These are phyloP conservation scores for Pantelozetes paolii DNA, from an alignment of 2,888 invertebrate genomes.

Conservation along the genomic window DNA sequence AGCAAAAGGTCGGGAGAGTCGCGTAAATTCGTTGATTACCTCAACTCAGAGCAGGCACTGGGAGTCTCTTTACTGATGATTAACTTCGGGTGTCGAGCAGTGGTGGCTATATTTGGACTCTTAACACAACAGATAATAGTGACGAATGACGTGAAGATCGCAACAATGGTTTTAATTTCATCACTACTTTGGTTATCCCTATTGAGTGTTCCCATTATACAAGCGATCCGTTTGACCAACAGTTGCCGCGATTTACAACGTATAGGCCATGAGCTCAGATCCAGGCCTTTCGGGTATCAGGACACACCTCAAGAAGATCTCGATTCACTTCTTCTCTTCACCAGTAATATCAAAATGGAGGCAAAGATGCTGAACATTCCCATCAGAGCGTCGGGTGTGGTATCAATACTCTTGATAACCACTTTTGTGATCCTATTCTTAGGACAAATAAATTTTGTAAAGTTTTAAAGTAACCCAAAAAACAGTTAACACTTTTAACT, in stretches of 20 bases:
- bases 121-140: slow-evolving; percentile 24
- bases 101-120: slow-evolving; percentile 26
- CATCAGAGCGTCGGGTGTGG: slow-evolving; percentile 61
- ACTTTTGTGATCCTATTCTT: slow-evolving; percentile 35
- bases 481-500: background rate
- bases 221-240: slow-evolving; percentile 70
- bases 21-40: slow-evolving; percentile 68
- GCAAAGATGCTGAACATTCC: slow-evolving; percentile 71
- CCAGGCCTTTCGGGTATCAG: slow-evolving; percentile 73
- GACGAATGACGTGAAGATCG: background rate
- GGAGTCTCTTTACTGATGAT: slow-evolving; percentile 72
- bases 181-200: slow-evolving; percentile 62
- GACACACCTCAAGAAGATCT: slow-evolving; percentile 70
- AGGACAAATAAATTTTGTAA: slow-evolving; percentile 39
- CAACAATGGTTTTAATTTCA: slow-evolving; percentile 49
- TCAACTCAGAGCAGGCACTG: slow-evolving; percentile 70
- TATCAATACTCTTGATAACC: slow-evolving; percentile 28
- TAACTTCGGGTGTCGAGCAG: slow-evolving; percentile 53
- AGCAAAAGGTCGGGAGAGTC: slow-evolving; percentile 59
- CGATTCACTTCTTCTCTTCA: slow-evolving; percentile 69
- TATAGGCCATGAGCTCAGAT: slow-evolving; percentile 72
- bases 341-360: slow-evolving; percentile 68
- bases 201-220: slow-evolving; percentile 65
- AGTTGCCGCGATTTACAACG: slow-evolving; percentile 67
- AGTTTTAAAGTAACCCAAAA: slow-evolving; percentile 27